Base-by-base conservation (phyloP, 2,888 invertebrate species). In the Eumacrocentrus americanus region DNA sequence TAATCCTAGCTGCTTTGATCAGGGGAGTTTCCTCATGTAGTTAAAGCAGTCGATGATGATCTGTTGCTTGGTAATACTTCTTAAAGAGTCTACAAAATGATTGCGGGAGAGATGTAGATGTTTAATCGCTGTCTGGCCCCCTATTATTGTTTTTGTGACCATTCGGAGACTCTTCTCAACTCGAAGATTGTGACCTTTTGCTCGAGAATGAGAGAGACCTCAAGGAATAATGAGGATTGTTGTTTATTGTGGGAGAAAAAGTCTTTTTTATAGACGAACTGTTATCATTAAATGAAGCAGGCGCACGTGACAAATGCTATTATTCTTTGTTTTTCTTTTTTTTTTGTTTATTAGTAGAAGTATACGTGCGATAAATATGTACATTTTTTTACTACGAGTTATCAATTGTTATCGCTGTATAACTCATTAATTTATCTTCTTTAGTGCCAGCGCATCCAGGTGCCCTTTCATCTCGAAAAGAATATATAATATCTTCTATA, bases 1-100 rank as follows among this genome's bases (percentile, higher is more conserved):
- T 70, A 93, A 94, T 84, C 91, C 94, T 52, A 91, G 90, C 84
- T 91, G 92, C 80, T 94, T 94, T 81, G 94, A 93, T 82, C 78
- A 79, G 48, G 75, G 70, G 29, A 75, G 74, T 50, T 80, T 80
- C 62, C 76, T 80, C 50, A 78, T 80, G 76, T 80, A 79, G 72
- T 70, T 11, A 35, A 16, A 48, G 16, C 37, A 25, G 11, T 23
- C 7, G 5, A 12, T 22, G 3, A 12, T 23, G n/a, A 5, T 48
- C n/a, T n/a, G n/a, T n/a, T n/a, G n/a, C n/a, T n/a, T n/a, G n/a
- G n/a, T n/a, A n/a, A n/a, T n/a, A n/a, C n/a, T n/a, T n/a, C n/a
- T n/a, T n/a, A n/a, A n/a, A n/a, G n/a, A n/a, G n/a, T n/a, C n/a
- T n/a, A n/a, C n/a, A n/a, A n/a, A n/a, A n/a, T n/a, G n/a, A n/a